Evolutionary conservation across 2,888 invertebrate genomes (phyloP).

Genomic region (Camptogramma bilineatum): DNA sequence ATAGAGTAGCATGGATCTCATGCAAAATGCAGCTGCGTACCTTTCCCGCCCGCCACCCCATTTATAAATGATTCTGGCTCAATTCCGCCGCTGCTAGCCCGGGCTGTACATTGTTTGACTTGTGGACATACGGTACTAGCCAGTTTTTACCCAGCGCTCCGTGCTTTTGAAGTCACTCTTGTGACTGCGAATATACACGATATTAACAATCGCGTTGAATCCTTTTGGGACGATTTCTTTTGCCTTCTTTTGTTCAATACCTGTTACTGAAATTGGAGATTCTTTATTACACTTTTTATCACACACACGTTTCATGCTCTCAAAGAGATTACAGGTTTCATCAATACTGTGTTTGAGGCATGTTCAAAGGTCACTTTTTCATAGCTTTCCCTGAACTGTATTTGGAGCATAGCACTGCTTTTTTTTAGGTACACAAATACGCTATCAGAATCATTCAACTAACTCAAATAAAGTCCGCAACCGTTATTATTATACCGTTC

Average conservation of each 20-base stretch:
- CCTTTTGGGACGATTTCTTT: neutral
- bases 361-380: neutral
- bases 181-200: neutral
- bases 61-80: slow-evolving; percentile 82
- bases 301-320: neutral
- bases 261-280: neutral
- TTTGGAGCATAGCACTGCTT: no score
- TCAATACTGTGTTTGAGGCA: neutral
- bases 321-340: neutral
- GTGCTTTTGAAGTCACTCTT: neutral
- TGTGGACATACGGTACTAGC: slow-evolving; percentile 56
- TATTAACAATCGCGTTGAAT: neutral
- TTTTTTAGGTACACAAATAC: no score
- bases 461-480: no score
- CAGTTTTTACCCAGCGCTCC: slow-evolving; percentile 10
- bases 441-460: no score
- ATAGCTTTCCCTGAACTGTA: no score
- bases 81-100: slow-evolving; percentile 69
- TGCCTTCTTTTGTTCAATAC: neutral
- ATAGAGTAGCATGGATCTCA: slow-evolving; percentile 67
- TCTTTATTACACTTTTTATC: neutral
- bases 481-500: no score
- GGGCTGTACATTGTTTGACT: slow-evolving; percentile 73
- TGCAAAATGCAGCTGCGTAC: slow-evolving; percentile 76
- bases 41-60: slow-evolving; percentile 64